phyloP scores from a whole-genome alignment of 2,888 invertebrate genomes.

The Diploptera punctata region DNA sequence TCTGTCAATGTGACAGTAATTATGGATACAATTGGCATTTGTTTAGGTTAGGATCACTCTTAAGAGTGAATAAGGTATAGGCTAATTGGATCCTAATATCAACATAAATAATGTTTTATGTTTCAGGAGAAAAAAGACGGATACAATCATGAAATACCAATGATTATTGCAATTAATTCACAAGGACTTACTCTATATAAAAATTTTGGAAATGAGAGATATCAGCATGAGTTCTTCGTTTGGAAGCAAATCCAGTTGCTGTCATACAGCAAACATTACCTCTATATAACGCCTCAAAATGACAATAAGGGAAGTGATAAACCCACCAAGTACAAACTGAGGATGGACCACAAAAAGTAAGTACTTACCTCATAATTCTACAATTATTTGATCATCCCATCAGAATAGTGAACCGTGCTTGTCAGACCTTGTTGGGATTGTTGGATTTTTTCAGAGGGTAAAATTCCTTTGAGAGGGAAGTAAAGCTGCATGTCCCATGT shows the following conservation, averaged over 20 bases:
- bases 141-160: slow-evolving; percentile 53
- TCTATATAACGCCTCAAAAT: slow-evolving; percentile 58
- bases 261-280: slow-evolving; percentile 75
- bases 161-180: slow-evolving; percentile 56
- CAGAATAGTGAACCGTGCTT: too few species aligned
- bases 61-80: too few species aligned
- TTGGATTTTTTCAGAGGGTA: too few species aligned
- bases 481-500: too few species aligned
- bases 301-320: slow-evolving; percentile 57
- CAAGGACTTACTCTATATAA: slow-evolving; percentile 55
- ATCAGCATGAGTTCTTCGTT: slow-evolving; percentile 54
- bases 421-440: too few species aligned
- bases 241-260: slow-evolving; percentile 80
- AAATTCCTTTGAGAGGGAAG: too few species aligned
- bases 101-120: not conserved
- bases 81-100: too few species aligned
- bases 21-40: too few species aligned
- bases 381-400: too few species aligned
- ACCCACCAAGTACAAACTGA: slow-evolving; percentile 73
- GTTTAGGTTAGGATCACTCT: too few species aligned
- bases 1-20: too few species aligned
- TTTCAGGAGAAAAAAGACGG: slow-evolving; percentile 64
- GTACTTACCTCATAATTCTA: slow-evolving; percentile 44
- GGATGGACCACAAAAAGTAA: slow-evolving; percentile 76
- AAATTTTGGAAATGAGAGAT: too few species aligned